Percentiles rank a stretch among this genome's conserved stretches.
Evolutionary conservation across 2,888 invertebrate species (phyloP).

Genomic region (Pollenia labialis): DNA sequence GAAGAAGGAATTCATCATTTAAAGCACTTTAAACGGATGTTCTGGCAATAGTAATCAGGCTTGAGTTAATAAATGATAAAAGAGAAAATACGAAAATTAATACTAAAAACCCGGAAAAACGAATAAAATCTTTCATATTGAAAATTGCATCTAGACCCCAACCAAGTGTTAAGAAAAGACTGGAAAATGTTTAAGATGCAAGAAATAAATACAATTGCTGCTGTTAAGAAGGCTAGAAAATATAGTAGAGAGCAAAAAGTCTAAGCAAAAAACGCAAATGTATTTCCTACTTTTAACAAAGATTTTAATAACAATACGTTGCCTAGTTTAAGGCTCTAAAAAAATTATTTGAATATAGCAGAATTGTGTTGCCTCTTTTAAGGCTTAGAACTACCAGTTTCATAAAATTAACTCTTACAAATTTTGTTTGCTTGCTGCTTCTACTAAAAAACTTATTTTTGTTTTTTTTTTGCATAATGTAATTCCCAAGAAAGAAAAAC

Average conservation of each 20-base stretch:
- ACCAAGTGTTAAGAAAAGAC: background rate
- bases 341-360: no score
- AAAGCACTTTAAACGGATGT: slow-evolving; percentile 79
- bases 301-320: background rate
- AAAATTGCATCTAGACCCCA: background rate
- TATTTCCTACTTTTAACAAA: no score
- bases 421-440: background rate
- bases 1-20: slow-evolving; percentile 74
- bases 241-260: no score
- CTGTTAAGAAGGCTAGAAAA: no score
- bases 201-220: background rate
- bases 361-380: background rate
- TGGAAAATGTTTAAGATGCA: no score
- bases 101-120: slow-evolving; percentile 15
- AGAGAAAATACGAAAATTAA: slow-evolving; percentile 31
- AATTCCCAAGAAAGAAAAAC: background rate
- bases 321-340: background rate
- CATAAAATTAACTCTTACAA: background rate
- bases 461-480: background rate
- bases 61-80: slow-evolving; percentile 60
- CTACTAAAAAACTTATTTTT: background rate
- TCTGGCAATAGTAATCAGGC: slow-evolving; percentile 73
- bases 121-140: background rate
- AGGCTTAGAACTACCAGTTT: background rate
- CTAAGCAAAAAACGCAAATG: no score